These are phyloP conservation scores for Chrysemys picta DNA, from an alignment of 2,113 vertebrate genomes.

Conservation along the genomic window DNA sequence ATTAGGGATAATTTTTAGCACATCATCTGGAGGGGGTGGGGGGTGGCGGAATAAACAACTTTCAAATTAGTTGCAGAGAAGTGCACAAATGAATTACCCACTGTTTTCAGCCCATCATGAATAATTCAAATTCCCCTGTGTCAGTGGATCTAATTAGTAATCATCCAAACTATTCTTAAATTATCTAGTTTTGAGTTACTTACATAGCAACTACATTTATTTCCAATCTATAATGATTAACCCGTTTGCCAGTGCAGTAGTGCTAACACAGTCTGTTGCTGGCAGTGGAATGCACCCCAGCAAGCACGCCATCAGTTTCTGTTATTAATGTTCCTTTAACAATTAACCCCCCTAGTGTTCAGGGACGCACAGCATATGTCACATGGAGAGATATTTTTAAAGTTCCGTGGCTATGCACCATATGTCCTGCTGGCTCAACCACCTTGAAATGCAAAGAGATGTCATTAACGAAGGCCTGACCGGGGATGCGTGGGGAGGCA, in stretches of 20 bases:
- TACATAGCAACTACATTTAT: slow-evolving; percentile 73
- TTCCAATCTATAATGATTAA: slow-evolving; percentile 81
- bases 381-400: slow-evolving; percentile 65
- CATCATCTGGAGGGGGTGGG: neutral
- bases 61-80: slow-evolving; percentile 78
- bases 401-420: slow-evolving; percentile 44
- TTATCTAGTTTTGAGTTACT: slow-evolving; percentile 81
- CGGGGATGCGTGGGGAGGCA: slow-evolving; percentile 29
- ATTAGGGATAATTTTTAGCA: slow-evolving; percentile 54
- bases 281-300: slow-evolving; percentile 44
- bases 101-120: slow-evolving; percentile 81
- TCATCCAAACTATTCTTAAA: slow-evolving; percentile 84
- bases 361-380: slow-evolving; percentile 65
- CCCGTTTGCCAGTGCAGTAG: slow-evolving; percentile 71
- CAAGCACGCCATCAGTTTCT: slow-evolving; percentile 50
- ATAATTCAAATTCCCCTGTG: slow-evolving; percentile 82
- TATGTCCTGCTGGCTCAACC: slow-evolving; percentile 1
- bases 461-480: slow-evolving; percentile 19
- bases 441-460: slow-evolving; percentile 37
- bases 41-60: slow-evolving; percentile 68
- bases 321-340: slow-evolving; percentile 72
- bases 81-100: slow-evolving; percentile 78
- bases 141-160: slow-evolving; percentile 81
- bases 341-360: slow-evolving; percentile 64
- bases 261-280: slow-evolving; percentile 51